Evolutionary conservation across 2,888 invertebrate genomes (phyloP), one percentile per base, ranked within the genome.

Genomic region (Eilema depressum): DNA sequence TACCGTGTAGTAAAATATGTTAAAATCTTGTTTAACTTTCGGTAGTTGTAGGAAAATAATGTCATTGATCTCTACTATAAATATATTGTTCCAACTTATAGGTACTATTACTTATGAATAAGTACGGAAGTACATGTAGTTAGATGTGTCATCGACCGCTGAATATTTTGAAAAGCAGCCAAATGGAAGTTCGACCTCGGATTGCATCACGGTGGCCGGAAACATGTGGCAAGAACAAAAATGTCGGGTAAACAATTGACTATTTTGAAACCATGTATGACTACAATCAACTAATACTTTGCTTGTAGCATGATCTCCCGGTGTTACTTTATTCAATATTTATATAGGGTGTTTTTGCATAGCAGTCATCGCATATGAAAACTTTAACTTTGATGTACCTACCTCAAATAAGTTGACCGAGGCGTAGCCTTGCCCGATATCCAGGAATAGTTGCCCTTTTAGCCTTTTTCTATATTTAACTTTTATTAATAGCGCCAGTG

Each of bases 131-230:
- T 63, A 68, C 66, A 68, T 75, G 66, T 72, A 76, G 67, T 74
- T 73, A 76, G 67, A 78, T 79, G 81, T 86, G 83, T 84, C 86
- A 85, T 85, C 85, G 80, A 86, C 83, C 84, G 83, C 83, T 74
- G 77, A 76, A 75, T 71, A 76, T 82, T 71, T 88, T 87, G 88
- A 87, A 85, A 78, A 75, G n/a, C 76, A 74, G 88, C 88, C 88
- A 88, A 87, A 87, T 82, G 75, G 79, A 80, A 82, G 78, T 73
- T 68, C 76, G 77, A 80, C 77, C 79, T 78, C 80, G 76, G 56
- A 62, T 69, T 83, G 79, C 78, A 80, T 65, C 75, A 70, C 70
- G 70, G 70, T 71, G 66, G 69, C 78, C 84, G 88, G 87, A 86
- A 86, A 84, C 85, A 85, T 84, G 83, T 83, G 86, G 86, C 77